Percentiles rank a stretch among this genome's conserved stretches.
phyloP scores from a whole-genome alignment of 2,113 vertebrate species.

The Halcyon senegalensis region DNA sequence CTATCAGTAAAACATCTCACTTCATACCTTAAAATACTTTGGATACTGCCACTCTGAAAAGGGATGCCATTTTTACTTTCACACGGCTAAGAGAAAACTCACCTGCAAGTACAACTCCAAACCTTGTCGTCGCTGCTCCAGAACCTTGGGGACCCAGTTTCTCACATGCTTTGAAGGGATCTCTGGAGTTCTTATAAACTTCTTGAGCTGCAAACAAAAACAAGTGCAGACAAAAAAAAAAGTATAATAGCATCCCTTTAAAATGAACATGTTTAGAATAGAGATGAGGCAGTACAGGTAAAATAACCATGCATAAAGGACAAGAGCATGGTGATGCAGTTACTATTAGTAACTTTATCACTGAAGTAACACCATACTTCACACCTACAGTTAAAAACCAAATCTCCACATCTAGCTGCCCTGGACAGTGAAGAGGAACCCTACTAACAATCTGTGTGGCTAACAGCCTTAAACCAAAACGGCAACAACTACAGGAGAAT shows the following conservation, averaged over 20 bases:
- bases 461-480: neutral
- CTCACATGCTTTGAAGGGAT: constrained; percentile 97
- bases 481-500: neutral
- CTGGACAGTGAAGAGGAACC: neutral
- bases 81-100: neutral
- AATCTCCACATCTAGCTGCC: neutral
- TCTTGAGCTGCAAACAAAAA: constrained; percentile 85
- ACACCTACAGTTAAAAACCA: neutral
- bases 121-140: constrained; percentile 93
- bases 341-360: neutral
- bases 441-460: neutral
- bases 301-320: neutral
- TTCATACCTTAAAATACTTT: neutral
- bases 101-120: constrained; percentile 96
- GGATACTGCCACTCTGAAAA: neutral
- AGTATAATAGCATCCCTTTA: neutral
- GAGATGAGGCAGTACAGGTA: neutral
- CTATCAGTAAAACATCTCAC: neutral
- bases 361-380: neutral
- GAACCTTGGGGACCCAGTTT: constrained; percentile 97
- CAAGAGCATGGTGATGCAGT: neutral
- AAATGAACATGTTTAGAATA: neutral
- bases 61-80: neutral
- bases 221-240: neutral
- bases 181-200: constrained; percentile 94